Conservation (phyloP, 2,797 vertebrate genomes). For the Mastacembelus armatus region DNA sequence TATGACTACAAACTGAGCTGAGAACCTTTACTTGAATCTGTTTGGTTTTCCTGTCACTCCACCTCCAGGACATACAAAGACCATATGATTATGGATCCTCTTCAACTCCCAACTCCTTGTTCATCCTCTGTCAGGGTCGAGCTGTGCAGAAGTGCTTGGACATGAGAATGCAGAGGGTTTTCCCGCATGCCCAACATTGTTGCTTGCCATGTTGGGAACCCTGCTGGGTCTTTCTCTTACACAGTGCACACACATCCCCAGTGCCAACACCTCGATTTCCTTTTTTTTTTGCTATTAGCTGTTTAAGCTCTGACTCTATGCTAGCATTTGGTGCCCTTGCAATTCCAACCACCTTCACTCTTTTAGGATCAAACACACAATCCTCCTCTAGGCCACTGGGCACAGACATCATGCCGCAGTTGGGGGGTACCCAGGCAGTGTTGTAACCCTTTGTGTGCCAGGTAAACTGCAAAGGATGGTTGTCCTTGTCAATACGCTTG, state of each 20-base stretch:
- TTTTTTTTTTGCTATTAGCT: conserved; percentile 54
- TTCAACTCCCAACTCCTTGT: no score
- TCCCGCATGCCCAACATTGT: conserved; percentile 69
- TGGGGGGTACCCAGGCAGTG: conserved; percentile 84
- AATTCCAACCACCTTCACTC: conserved; percentile 65
- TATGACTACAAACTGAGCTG: no score
- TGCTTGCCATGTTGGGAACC: conserved; percentile 44
- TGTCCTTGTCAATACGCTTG: conserved; percentile 75
- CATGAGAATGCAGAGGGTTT: conserved; percentile 68
- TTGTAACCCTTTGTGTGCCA: conserved; percentile 73
- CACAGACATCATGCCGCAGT: conserved; percentile 67
- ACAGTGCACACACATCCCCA: conserved; percentile 59
- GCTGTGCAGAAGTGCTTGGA: conserved; percentile 60
- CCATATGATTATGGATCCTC: neutral
- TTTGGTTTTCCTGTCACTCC: neutral
- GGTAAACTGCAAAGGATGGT: conserved; percentile 71
- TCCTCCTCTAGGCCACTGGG: conserved; percentile 78
- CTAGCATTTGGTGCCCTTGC: conserved; percentile 57
- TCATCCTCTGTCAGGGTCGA: neutral
- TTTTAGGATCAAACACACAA: conserved; percentile 80
- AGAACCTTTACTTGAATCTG: no score
- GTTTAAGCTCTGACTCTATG: conserved; percentile 59
- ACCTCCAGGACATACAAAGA: neutral
- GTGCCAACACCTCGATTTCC: neutral
- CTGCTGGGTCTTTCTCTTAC: conserved; percentile 65